Evolutionary conservation across 2,888 invertebrate species (phyloP).

Genomic region (Meteorus colon): DNA sequence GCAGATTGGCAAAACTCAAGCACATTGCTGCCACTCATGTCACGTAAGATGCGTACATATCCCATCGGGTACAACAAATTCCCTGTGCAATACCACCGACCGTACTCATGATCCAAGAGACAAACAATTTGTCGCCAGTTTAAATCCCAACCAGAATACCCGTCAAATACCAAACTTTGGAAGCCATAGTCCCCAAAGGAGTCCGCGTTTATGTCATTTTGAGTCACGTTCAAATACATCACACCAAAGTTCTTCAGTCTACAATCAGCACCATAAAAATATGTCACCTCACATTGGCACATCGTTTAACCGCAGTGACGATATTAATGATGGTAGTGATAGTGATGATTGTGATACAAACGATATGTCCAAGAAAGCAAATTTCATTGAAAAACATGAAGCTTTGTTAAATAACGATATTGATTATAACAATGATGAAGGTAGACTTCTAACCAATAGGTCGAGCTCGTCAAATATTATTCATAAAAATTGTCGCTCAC

Average conservation of each 20-base stretch:
- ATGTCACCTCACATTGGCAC: conserved; percentile 64
- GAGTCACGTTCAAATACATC: conserved; percentile 57
- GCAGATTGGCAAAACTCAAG: conserved; percentile 49
- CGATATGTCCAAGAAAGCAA: neutral
- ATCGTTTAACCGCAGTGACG: conserved; percentile 63
- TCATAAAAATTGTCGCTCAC: neutral
- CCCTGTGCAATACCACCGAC: conserved; percentile 69
- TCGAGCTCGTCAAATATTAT: neutral
- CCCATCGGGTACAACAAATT: conserved; percentile 66
- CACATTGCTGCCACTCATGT: conserved; percentile 42
- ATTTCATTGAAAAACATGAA: neutral
- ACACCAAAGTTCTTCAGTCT: conserved; percentile 42
- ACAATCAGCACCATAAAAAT: conserved; percentile 47
- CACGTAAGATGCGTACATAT: conserved; percentile 44
- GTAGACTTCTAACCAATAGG: neutral
- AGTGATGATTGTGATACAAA: neutral
- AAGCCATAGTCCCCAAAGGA: conserved; percentile 67
- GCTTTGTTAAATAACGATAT: neutral
- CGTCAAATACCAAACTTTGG: conserved; percentile 71
- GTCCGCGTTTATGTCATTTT: conserved; percentile 69
- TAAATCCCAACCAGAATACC: conserved; percentile 70
- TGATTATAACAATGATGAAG: neutral
- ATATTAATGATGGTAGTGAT: conserved; percentile 32
- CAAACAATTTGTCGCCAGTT: conserved; percentile 64
- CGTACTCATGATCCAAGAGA: conserved; percentile 65